Conservation (phyloP, 2,888 invertebrate genomes). For the Litoditis marina region DNA sequence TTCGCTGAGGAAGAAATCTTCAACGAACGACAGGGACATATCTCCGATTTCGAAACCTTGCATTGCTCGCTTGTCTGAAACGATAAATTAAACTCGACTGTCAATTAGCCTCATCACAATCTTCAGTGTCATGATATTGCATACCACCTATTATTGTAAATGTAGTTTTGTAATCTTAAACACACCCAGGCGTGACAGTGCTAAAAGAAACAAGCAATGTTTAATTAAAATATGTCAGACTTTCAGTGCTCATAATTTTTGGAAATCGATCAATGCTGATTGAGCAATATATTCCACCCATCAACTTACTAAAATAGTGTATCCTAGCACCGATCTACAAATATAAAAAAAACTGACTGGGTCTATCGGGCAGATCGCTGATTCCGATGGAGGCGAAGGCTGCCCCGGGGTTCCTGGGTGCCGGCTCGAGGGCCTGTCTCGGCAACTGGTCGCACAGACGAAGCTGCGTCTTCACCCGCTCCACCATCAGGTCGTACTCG, state of each 20-base stretch:
- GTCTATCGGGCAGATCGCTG: slow-evolving; percentile 27
- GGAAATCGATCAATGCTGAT: too few relatives aligned
- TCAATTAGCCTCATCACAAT: neutral
- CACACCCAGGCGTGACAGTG: too few relatives aligned
- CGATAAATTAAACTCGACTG: neutral
- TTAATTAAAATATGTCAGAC: too few relatives aligned
- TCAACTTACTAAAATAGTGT: too few relatives aligned
- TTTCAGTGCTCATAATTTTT: too few relatives aligned
- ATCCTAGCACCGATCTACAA: too few relatives aligned
- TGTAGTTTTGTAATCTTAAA: too few relatives aligned
- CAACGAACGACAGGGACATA: slow-evolving; percentile 27
- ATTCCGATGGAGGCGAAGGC: slow-evolving; percentile 31
- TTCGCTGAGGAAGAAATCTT: slow-evolving; percentile 17
- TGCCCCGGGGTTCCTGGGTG: slow-evolving; percentile 23
- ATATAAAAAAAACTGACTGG: slow-evolving; percentile 10
- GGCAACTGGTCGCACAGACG: slow-evolving; percentile 29
- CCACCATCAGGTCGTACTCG: slow-evolving; percentile 36
- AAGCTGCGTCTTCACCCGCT: slow-evolving; percentile 38
- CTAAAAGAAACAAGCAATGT: too few relatives aligned
- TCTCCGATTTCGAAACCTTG: slow-evolving; percentile 38
- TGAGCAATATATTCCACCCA: too few relatives aligned
- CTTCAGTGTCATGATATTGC: neutral
- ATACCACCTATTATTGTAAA: too few relatives aligned
- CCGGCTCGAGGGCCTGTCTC: slow-evolving; percentile 32
- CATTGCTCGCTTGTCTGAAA: slow-evolving; percentile 25